phyloP scores from a whole-genome alignment of 2,888 invertebrate genomes.

The Tanypteryx hageni region DNA sequence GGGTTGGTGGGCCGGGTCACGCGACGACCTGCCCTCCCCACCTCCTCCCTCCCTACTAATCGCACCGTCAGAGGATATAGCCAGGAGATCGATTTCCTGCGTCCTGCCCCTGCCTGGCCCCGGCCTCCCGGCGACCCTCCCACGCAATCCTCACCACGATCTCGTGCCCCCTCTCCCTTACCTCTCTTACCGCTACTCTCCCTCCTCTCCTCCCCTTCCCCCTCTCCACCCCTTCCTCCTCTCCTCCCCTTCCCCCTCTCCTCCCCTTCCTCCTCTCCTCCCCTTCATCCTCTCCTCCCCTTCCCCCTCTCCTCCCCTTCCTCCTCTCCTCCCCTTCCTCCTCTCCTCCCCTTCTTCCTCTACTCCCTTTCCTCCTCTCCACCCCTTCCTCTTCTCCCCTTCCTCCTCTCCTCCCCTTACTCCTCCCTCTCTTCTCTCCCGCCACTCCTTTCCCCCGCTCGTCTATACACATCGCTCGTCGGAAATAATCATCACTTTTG shows the following conservation, averaged over 20 bases:
- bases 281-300: slow-evolving; percentile 68
- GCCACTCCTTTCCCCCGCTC: slow-evolving; percentile 12
- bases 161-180: slow-evolving; percentile 68
- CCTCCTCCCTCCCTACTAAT: background rate
- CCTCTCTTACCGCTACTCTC: slow-evolving; percentile 67
- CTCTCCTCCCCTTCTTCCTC: slow-evolving; percentile 61
- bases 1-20: background rate
- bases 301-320: slow-evolving; percentile 69
- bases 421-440: no score
- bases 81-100: background rate
- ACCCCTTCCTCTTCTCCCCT: slow-evolving; percentile 67
- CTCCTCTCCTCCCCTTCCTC: slow-evolving; percentile 66
- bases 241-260: slow-evolving; percentile 67
- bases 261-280: slow-evolving; percentile 64
- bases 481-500: slow-evolving; percentile 12
- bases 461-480: background rate
- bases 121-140: slow-evolving; percentile 71
- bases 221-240: slow-evolving; percentile 67
- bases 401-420: slow-evolving; percentile 41
- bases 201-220: slow-evolving; percentile 61
- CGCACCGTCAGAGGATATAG: background rate
- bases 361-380: slow-evolving; percentile 67
- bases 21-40: background rate
- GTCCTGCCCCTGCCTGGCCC: slow-evolving; percentile 16
- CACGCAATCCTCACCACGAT: slow-evolving; percentile 71